Evolutionary conservation across 2,888 invertebrate genomes (phyloP).

Genomic region (Ramazzottius varieornatus): DNA sequence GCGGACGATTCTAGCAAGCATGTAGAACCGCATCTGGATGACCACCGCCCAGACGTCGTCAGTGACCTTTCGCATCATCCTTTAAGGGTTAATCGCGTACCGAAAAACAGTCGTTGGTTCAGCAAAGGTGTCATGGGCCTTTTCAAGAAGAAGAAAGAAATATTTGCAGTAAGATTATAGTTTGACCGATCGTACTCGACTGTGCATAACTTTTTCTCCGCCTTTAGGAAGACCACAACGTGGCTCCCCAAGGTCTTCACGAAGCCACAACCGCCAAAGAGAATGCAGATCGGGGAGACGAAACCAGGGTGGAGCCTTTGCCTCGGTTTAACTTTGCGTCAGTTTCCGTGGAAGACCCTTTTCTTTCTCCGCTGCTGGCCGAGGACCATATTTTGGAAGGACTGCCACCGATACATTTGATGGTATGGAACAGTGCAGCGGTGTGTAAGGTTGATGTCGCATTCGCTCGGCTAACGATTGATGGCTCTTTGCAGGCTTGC

Average conservation of each 20-base stretch:
- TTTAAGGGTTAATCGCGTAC: not conserved
- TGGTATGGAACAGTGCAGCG: constrained; percentile 20
- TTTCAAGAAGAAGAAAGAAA: no score
- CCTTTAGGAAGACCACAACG: not conserved
- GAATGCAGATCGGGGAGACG: no score
- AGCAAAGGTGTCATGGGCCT: not conserved
- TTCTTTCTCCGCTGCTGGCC: constrained; percentile 24
- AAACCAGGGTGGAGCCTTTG: not conserved
- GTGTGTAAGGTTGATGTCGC: no score
- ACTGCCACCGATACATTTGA: constrained; percentile 18
- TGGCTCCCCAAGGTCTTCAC: not conserved
- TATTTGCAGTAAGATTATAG: not conserved
- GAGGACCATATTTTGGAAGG: constrained; percentile 16
- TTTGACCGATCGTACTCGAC: not conserved
- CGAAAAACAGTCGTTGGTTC: not conserved
- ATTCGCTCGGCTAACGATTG: not conserved
- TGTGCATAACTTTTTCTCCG: not conserved
- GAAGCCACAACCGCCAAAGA: no score
- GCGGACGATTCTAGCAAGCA: not conserved
- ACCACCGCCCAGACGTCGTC: no score
- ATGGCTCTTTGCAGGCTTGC: not conserved
- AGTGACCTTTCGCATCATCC: no score
- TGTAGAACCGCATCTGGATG: not conserved
- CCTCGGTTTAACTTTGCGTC: not conserved
- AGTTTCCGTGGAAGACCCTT: constrained; percentile 17